Evolutionary conservation across 2,797 vertebrate species (phyloP).

Genomic region (Gobionotothen gibberifrons): DNA sequence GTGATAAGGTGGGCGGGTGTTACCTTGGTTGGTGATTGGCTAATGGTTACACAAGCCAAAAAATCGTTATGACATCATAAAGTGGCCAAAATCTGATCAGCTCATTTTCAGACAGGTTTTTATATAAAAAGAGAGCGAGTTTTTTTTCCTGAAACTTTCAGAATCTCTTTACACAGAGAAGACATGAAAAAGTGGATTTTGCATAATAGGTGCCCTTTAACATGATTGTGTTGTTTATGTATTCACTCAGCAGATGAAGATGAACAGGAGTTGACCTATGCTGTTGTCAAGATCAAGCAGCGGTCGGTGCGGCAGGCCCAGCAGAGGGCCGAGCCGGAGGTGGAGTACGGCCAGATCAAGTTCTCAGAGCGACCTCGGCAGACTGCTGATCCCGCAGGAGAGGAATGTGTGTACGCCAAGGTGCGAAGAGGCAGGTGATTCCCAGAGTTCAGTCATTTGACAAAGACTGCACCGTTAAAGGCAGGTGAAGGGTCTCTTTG

Average conservation of each 20-base stretch:
- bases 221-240: neutral
- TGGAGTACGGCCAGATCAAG: conserved; percentile 69
- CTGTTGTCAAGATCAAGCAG: conserved; percentile 39
- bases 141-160: too few relatives aligned
- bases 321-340: conserved; percentile 14
- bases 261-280: conserved; percentile 58
- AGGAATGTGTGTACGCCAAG: conserved; percentile 54
- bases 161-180: too few relatives aligned
- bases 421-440: conserved; percentile 49
- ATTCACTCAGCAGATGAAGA: conserved; percentile 21
- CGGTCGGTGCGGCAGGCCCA: neutral
- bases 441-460: neutral
- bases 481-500: neutral
- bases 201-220: too few relatives aligned
- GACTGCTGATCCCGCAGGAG: neutral
- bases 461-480: neutral
- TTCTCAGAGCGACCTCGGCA: conserved; percentile 21
- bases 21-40: too few relatives aligned
- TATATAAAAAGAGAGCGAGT: too few relatives aligned
- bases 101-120: too few relatives aligned
- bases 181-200: too few relatives aligned
- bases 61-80: too few relatives aligned
- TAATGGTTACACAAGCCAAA: too few relatives aligned
- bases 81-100: too few relatives aligned
- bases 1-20: too few relatives aligned